Percentiles rank a stretch among this genome's conserved stretches.
Evolutionary conservation across 2,797 vertebrate species (phyloP).

Genomic region (Notoglanidium macrostoma): DNA sequence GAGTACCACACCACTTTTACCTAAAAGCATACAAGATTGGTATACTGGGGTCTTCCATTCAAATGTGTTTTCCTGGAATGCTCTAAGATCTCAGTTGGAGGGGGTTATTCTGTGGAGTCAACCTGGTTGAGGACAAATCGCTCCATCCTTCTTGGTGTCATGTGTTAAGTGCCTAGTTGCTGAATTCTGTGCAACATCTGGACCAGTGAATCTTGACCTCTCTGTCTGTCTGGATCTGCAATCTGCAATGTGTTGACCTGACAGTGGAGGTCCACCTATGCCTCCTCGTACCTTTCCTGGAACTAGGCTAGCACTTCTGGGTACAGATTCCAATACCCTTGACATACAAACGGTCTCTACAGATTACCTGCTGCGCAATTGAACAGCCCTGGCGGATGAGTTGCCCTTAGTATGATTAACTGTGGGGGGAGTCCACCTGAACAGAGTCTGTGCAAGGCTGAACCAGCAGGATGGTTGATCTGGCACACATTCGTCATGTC

Average conservation of each 20-base stretch:
- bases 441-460: neutral
- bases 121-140: neutral
- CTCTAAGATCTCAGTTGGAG: neutral
- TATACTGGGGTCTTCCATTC: neutral
- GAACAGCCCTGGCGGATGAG: neutral
- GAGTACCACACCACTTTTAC: neutral
- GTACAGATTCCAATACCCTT: neutral
- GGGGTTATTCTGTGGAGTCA: too few relatives aligned
- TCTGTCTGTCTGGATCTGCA: too few relatives aligned
- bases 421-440: neutral
- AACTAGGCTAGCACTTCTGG: neutral
- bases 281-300: neutral
- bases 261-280: neutral
- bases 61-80: neutral
- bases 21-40: neutral
- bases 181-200: neutral
- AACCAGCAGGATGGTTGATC: neutral
- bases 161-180: neutral
- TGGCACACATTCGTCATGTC: neutral
- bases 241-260: neutral
- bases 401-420: neutral
- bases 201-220: too few relatives aligned
- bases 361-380: neutral
- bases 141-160: neutral
- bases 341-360: too few relatives aligned